These are phyloP conservation scores for Quadroppia sp. DNA, from an alignment of 2,888 invertebrate species.

Conservation along the genomic window DNA sequence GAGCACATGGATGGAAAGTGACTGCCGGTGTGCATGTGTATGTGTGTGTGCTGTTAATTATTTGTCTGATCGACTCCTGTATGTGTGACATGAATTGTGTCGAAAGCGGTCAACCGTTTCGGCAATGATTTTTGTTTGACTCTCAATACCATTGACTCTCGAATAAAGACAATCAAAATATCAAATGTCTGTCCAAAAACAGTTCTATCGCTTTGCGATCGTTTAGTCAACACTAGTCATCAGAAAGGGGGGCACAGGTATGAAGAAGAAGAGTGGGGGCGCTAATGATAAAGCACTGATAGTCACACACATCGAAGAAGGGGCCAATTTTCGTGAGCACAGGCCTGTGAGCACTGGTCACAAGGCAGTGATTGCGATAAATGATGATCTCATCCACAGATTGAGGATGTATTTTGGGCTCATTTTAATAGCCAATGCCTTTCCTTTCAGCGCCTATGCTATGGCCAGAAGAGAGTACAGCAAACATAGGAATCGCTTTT, in stretches of 20 bases:
- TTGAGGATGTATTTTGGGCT: constrained; percentile 16
- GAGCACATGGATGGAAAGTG: too few relatives aligned
- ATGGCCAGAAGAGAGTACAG: too few relatives aligned
- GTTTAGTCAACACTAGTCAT: not conserved
- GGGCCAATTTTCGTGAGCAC: constrained; percentile 11
- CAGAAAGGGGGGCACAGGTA: too few relatives aligned
- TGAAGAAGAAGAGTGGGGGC: too few relatives aligned
- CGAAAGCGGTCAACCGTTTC: not conserved
- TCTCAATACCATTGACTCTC: too few relatives aligned
- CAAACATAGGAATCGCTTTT: not conserved
- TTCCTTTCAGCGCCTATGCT: too few relatives aligned
- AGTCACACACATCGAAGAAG: not conserved
- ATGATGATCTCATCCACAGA: not conserved
- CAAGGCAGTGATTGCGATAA: constrained; percentile 7
- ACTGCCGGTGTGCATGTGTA: not conserved
- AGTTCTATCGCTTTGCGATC: too few relatives aligned
- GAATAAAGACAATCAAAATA: too few relatives aligned
- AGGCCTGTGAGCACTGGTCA: constrained; percentile 8
- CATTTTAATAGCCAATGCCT: too few relatives aligned
- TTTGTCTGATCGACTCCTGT: constrained; percentile 6
- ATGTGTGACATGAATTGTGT: not conserved
- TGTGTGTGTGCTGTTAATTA: not conserved
- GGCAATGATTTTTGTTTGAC: not conserved
- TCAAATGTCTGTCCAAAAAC: too few relatives aligned
- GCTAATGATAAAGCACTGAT: too few relatives aligned